A percentile compares a stretch with the other conserved stretches of the same genome.
Evolutionary conservation across 2,797 vertebrate genomes (phyloP).

Genomic region (Atherinosoma microstoma): DNA sequence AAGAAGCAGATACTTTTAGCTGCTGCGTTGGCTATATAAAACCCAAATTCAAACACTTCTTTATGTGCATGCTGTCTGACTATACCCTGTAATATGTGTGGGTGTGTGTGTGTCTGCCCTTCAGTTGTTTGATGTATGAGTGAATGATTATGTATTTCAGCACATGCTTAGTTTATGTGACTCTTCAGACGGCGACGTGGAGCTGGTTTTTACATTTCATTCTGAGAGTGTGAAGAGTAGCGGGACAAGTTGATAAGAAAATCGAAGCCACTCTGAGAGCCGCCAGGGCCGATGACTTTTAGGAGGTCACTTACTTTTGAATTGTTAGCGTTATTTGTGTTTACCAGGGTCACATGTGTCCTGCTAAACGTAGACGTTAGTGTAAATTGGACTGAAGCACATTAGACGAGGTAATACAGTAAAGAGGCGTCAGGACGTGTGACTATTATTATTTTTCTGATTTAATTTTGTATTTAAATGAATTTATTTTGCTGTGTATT

Average conservation of each 20-base stretch:
- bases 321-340: conserved; percentile 11
- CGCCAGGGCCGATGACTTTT: neutral
- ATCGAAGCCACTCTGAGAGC: conserved; percentile 7
- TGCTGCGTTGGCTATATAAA: conserved; percentile 22
- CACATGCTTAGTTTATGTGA: neutral
- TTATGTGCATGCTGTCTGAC: conserved; percentile 40
- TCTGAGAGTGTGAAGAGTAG: neutral
- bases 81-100: neutral
- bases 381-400: conserved; percentile 15
- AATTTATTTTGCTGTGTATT: conserved; percentile 69
- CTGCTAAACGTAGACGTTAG: conserved; percentile 7
- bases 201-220: neutral
- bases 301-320: neutral
- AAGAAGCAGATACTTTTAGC: conserved; percentile 24
- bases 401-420: neutral
- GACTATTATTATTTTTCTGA: conserved; percentile 37
- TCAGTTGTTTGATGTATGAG: neutral
- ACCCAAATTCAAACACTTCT: conserved; percentile 19
- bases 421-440: neutral
- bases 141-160: neutral
- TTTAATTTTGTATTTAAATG: conserved; percentile 70
- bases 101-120: neutral
- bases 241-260: neutral
- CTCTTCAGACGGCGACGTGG: neutral
- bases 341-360: neutral